A percentile compares a stretch with the other conserved stretches of the same genome.
Conservation (phyloP, 2,888 invertebrate genomes). For the Drosophila incognita region DNA sequence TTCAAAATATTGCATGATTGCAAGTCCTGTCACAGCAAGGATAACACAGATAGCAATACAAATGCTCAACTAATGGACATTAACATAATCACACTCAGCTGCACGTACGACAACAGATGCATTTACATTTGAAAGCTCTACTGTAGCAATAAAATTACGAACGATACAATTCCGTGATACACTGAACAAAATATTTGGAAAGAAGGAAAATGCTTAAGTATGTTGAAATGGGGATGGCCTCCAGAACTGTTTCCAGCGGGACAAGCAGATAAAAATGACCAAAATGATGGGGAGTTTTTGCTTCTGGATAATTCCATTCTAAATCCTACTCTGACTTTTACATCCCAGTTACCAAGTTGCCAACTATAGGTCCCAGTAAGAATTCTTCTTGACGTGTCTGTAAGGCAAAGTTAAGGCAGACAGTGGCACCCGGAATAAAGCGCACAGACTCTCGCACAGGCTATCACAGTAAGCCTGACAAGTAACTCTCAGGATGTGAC, state of each 20-base stretch:
- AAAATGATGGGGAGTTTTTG: too few species aligned
- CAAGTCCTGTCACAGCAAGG: constrained; percentile 29
- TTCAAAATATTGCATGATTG: neutral
- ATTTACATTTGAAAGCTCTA: neutral
- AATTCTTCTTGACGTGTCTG: constrained; percentile 13
- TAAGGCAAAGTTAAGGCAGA: constrained; percentile 4
- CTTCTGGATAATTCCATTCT: neutral
- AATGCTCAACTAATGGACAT: constrained; percentile 21
- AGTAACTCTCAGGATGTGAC: constrained; percentile 37
- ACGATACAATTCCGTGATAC: neutral
- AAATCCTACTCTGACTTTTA: neutral
- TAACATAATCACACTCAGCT: constrained; percentile 32
- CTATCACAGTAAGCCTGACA: constrained; percentile 35
- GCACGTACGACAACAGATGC: neutral
- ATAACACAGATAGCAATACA: neutral
- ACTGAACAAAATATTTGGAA: neutral
- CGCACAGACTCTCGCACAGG: constrained; percentile 1
- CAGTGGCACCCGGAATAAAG: constrained; percentile 21
- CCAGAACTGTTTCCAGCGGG: too few species aligned
- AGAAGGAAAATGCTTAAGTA: neutral
- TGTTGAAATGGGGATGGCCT: neutral
- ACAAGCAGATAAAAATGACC: too few species aligned
- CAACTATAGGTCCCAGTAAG: constrained; percentile 16
- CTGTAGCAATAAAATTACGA: neutral
- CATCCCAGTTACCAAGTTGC: neutral